These are phyloP conservation scores for Okamejei kenojei DNA, from an alignment of 2,797 vertebrate species.

Conservation along the genomic window DNA sequence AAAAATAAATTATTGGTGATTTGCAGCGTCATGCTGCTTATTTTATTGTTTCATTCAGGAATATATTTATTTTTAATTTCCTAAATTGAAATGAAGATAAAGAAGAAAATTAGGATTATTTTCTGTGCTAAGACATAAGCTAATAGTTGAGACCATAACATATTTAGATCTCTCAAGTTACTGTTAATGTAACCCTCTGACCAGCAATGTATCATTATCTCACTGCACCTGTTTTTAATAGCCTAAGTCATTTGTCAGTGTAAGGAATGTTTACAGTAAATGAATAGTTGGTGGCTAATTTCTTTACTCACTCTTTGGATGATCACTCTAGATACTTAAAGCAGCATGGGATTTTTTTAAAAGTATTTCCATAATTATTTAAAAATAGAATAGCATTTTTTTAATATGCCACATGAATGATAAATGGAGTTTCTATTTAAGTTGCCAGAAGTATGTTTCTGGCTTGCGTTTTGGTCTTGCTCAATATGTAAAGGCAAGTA, in stretches of 20 bases:
- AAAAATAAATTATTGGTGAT: too few species aligned
- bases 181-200: constrained; percentile 53
- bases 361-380: background rate
- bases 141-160: constrained; percentile 63
- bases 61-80: background rate
- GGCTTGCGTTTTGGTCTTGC: constrained; percentile 47
- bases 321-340: background rate
- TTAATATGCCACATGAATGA: background rate
- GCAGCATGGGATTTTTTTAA: background rate
- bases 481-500: constrained; percentile 44
- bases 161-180: constrained; percentile 64
- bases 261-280: constrained; percentile 31
- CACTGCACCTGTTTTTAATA: constrained; percentile 65
- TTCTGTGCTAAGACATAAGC: constrained; percentile 49
- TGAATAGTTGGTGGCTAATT: background rate
- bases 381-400: background rate
- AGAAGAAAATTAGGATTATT: constrained; percentile 32
- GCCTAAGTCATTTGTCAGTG: constrained; percentile 41
- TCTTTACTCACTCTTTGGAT: background rate
- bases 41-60: background rate
- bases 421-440: background rate
- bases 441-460: constrained; percentile 46
- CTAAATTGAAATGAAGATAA: background rate
- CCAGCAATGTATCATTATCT: constrained; percentile 43
- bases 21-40: background rate